Evolutionary conservation across 2,888 invertebrate species (phyloP), one percentile per base, ranked within the genome.

Genomic region (Azorinus chamasolen): DNA sequence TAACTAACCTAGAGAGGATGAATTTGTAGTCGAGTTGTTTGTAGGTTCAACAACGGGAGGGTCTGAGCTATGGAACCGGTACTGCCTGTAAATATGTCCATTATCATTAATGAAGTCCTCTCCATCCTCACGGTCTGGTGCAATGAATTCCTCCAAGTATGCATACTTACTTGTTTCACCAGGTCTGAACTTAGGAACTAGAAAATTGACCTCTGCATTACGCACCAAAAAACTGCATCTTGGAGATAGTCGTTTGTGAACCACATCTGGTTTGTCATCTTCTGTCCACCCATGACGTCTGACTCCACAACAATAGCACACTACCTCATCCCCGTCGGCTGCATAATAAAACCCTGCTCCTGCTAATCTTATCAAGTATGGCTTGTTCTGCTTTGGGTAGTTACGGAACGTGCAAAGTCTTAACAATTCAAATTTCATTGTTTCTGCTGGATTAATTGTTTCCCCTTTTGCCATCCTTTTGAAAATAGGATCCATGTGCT

Each of bases 221-320:
- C 62, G 68, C 6, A 25, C 55, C 14, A 79, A 24, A 27, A 79
- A 79, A 10, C 59, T 68, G 45, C 79, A 79, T 48, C 45, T 63
- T 55, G 74, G 64, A 32, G 61, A 66, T 1, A 72, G 54, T 57
- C 64, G 39, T 41, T 61, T 25, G 46, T 79, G 79, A 22, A 79
- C 59, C 37, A 58, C 63, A 54, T 58, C 46, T 10, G 79, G 79
- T 12, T 54, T 55, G 16, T 79, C 79, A n/a, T 27, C 39, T 41
- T 50, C 59, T 25, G 53, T 32, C 79, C 79, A 79, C 4, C 68
- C 68, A 43, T 61, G 57, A 12, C 64, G 46, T 14, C 79, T 50
- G 2, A 75, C 41, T 14, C 79, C 79, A 57, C 79, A 79, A 27
- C 71, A 71, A 22, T 79, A 79, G 53, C 79, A 79, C 20, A 79